Evolutionary conservation across 2,113 vertebrate species (phyloP).

Genomic region (Opisthocomus hoazin): DNA sequence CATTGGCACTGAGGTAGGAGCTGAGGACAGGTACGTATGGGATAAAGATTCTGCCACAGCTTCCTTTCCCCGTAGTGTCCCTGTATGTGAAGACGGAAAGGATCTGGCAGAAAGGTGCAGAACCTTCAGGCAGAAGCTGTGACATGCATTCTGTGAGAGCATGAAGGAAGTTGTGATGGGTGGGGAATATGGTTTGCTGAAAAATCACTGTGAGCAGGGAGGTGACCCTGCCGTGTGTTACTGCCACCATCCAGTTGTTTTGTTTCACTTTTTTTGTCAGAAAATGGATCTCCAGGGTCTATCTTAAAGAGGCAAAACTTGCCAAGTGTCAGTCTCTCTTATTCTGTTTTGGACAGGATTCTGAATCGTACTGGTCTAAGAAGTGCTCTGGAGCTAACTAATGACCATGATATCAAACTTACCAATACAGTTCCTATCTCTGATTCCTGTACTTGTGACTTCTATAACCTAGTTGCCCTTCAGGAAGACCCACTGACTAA

Average conservation of each 20-base stretch:
- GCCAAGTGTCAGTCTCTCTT: not conserved
- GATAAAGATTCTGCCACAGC: not conserved
- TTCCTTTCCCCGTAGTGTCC: not conserved
- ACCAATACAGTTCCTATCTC: not conserved
- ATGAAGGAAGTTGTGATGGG: not conserved
- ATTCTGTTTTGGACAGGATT: not conserved
- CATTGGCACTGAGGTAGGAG: not conserved
- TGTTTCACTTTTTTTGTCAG: not conserved
- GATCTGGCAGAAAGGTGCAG: not conserved
- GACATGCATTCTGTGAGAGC: not conserved
- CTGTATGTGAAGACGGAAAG: not conserved
- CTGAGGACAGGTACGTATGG: rapidly evolving
- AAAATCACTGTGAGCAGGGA: not conserved
- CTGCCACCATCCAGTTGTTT: not conserved
- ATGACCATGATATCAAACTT: not conserved
- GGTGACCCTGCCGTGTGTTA: not conserved
- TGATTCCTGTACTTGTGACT: not conserved
- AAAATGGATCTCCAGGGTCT: not conserved
- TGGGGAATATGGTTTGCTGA: not conserved
- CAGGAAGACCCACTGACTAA: not conserved
- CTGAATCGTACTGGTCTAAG: not conserved
- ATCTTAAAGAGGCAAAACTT: not conserved
- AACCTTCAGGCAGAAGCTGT: not conserved
- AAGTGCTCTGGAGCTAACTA: not conserved
- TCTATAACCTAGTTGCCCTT: not conserved